Evolutionary conservation across 2,113 vertebrate genomes (phyloP).

Genomic region (Corvus cornix): DNA sequence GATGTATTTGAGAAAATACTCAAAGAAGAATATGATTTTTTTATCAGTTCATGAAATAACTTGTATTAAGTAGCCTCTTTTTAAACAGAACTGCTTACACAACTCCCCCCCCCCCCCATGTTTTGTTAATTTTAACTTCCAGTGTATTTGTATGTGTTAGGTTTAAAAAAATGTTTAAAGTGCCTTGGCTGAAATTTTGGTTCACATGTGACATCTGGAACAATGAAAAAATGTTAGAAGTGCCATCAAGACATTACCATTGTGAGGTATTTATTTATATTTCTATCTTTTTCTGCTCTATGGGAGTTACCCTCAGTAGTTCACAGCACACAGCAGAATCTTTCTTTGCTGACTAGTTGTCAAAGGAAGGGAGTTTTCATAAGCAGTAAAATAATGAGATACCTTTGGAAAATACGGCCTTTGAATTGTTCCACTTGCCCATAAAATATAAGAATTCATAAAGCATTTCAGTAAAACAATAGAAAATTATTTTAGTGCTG

Average conservation of each 20-base stretch:
- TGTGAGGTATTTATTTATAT: neutral
- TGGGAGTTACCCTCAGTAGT: neutral
- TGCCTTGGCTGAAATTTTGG: neutral
- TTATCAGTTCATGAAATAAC: neutral
- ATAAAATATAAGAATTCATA: neutral
- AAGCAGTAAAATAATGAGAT: neutral
- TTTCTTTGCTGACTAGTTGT: neutral
- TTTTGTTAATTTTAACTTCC: neutral
- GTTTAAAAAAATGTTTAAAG: neutral
- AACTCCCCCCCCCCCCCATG: fast-evolving
- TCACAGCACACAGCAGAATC: neutral
- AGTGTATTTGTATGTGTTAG: neutral
- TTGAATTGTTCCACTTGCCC: neutral
- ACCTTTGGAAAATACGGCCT: neutral
- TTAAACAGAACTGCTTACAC: neutral
- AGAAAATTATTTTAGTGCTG: neutral
- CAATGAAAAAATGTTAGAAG: neutral
- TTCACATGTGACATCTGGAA: neutral
- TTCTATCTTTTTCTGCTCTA: neutral
- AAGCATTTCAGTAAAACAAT: neutral
- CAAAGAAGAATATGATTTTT: neutral
- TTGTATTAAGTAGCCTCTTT: neutral
- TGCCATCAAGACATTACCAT: neutral
- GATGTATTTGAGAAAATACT: neutral
- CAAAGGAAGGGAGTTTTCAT: neutral